phyloP scores from a whole-genome alignment of 2,797 vertebrate genomes.

The Crenuchus spilurus region DNA sequence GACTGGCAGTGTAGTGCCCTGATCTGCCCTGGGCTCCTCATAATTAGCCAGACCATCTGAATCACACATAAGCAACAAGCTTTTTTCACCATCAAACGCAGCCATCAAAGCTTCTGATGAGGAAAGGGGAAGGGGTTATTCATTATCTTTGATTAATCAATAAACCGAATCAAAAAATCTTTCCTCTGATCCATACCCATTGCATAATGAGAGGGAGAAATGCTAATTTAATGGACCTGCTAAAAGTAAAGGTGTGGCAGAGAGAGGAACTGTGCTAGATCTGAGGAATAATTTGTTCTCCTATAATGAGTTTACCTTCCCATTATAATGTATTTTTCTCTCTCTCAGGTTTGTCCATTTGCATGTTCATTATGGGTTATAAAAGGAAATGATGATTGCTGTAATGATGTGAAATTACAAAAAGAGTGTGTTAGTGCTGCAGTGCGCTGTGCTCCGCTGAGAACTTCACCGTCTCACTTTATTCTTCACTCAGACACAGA shows the following conservation, averaged over 20 bases:
- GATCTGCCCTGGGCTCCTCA: not conserved
- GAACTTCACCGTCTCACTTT: conserved; percentile 16
- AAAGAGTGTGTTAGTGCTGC: conserved; percentile 22
- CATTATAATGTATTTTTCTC: conserved; percentile 14
- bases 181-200: conserved; percentile 34
- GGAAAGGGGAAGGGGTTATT: conserved; percentile 41
- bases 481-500: conserved; percentile 19
- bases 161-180: conserved; percentile 37
- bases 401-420: conserved; percentile 41
- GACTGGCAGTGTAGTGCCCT: not conserved
- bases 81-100: conserved; percentile 39
- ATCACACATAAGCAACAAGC: not conserved
- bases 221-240: conserved; percentile 23
- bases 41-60: conserved; percentile 45
- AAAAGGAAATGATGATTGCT: conserved; percentile 44
- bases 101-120: conserved; percentile 31
- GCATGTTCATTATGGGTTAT: conserved; percentile 39
- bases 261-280: conserved; percentile 10
- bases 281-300: conserved; percentile 19
- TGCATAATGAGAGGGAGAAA: conserved; percentile 7
- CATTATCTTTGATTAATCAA: conserved; percentile 49
- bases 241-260: conserved; percentile 21
- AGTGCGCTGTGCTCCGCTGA: not conserved
- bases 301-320: conserved; percentile 40
- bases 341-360: conserved; percentile 22